Base-by-base conservation (phyloP, 2,888 invertebrate species). In the Drosophila vallismaia region DNA sequence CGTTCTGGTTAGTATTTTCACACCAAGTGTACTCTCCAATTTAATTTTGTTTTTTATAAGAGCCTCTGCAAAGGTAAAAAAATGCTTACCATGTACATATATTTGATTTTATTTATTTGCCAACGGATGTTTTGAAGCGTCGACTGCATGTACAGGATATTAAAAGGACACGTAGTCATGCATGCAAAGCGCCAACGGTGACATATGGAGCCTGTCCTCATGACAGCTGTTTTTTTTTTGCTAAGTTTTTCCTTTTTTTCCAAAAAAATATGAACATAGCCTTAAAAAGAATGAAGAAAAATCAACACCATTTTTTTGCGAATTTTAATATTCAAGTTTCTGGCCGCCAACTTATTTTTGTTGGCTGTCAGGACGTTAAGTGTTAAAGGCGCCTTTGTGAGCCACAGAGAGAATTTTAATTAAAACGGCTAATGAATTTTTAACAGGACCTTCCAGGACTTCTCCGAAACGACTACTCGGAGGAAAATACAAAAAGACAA, bases 161-260 rank as follows among this genome's bases (percentile, higher is more conserved):
- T 87, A 87, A 87, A 84, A 81, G 87, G 79, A 87, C 82, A 82
- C 75, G 79, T 85, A 81, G 77, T 81, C 84, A 77, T 76, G 84
- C 79, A 77, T 85, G 76, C 70, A 72, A 78, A 79, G 69, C 73
- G 79, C 79, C 71, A 69, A 56, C 58, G 58, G 75, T 70, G 71
- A 58, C 87, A 85, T 77, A 77, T 75, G 87, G 57, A 64, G 54
- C 48, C 74, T 82, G 76, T 85, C 76, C 63, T 44, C 71, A 29
- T 52, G 51, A 50, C 48, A 36, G 33, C n/a, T 31, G 46, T 38
- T 24, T 24, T 10, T 49, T 46, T 31, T 31, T 49, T 36, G 5
- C 29, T 24, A 8, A 12, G 5, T 29, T 46, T 50, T 49, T 52
- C 36, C 51, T 48, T 68, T 62, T 42, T 40, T 38, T 48, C 38